Evolutionary conservation across 2,113 vertebrate species (phyloP).

Genomic region (Morone chrysops): DNA sequence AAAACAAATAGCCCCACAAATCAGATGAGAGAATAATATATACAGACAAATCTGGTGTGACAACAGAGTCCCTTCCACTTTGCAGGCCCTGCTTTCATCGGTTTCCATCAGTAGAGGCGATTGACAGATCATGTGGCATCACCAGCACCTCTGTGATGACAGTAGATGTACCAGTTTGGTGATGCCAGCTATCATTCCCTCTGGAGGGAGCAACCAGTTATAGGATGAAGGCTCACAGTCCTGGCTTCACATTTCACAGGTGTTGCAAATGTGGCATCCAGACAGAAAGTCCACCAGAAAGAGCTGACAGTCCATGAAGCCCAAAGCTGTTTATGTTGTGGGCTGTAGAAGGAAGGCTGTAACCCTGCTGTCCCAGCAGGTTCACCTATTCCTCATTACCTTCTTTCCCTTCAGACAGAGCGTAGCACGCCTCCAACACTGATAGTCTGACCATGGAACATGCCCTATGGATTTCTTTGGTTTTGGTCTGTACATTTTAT

Average conservation of each 20-base stretch:
- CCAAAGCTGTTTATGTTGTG: slow-evolving; percentile 24
- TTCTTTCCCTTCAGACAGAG: not conserved
- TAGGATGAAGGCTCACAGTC: slow-evolving; percentile 1
- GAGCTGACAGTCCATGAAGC: not conserved
- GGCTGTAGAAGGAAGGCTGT: slow-evolving; percentile 2
- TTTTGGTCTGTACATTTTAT: not conserved
- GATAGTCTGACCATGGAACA: not conserved
- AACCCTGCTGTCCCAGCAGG: slow-evolving; percentile 5
- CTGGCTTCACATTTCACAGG: slow-evolving; percentile 30
- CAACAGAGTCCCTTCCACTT: not conserved
- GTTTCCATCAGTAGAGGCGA: not conserved
- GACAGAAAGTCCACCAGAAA: slow-evolving; percentile 29
- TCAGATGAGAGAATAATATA: not conserved
- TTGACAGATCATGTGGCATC: slow-evolving; percentile 12
- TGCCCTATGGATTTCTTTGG: too few relatives aligned
- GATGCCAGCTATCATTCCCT: slow-evolving; percentile 22
- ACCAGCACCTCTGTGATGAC: slow-evolving; percentile 19
- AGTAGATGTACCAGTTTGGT: slow-evolving; percentile 35
- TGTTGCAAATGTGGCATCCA: slow-evolving; percentile 29
- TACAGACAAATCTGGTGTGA: not conserved
- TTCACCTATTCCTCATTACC: slow-evolving; percentile 15
- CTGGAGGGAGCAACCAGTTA: slow-evolving; percentile 2
- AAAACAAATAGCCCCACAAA: slow-evolving; percentile 14
- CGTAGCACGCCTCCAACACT: not conserved
- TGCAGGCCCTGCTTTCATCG: not conserved